Evolutionary conservation across 2,888 invertebrate genomes (phyloP).

Genomic region (Phrixothrix hirtus): DNA sequence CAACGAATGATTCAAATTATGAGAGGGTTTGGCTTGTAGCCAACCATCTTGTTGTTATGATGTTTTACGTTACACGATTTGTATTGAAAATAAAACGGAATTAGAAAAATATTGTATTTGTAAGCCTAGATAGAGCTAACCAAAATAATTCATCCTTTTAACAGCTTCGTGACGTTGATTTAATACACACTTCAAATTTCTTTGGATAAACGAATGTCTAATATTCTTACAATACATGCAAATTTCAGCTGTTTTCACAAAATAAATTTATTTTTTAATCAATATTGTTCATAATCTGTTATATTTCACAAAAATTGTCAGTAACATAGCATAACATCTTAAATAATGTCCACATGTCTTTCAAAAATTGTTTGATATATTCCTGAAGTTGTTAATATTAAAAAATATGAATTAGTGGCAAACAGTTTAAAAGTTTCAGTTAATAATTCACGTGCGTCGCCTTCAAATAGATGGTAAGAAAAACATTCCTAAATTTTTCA

Average conservation of each 20-base stretch:
- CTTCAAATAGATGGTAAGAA: no score
- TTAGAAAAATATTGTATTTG: slow-evolving; percentile 33
- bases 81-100: slow-evolving; percentile 33
- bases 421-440: no score
- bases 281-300: not conserved
- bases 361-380: no score
- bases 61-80: slow-evolving; percentile 31
- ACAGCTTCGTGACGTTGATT: slow-evolving; percentile 28
- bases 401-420: no score
- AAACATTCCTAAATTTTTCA: no score
- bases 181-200: slow-evolving; percentile 26
- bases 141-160: slow-evolving; percentile 32
- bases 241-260: not conserved
- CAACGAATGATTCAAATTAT: slow-evolving; percentile 31
- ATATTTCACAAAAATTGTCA: no score
- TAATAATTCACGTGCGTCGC: no score
- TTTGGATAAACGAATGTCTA: slow-evolving; percentile 20
- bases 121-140: slow-evolving; percentile 31
- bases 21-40: slow-evolving; percentile 30
- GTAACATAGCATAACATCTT: no score
- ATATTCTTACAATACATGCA: slow-evolving; percentile 6
- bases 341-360: no score
- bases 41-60: slow-evolving; percentile 34
- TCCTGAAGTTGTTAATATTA: no score
- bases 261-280: not conserved